phyloP scores from a whole-genome alignment of 2,113 vertebrate species.

The Micromys minutus region DNA sequence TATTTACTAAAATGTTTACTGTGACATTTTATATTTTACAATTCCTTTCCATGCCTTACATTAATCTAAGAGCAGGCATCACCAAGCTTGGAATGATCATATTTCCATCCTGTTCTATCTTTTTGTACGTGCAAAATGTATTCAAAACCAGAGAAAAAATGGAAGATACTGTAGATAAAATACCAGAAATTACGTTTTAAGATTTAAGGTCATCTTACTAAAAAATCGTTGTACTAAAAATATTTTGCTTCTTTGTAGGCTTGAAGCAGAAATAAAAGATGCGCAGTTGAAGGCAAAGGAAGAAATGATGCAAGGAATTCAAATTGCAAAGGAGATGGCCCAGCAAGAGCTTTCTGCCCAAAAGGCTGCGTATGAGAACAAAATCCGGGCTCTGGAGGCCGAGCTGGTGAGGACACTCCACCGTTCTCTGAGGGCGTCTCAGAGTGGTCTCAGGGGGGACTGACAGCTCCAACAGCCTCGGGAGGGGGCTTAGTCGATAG shows the following conservation, averaged over 20 bases:
- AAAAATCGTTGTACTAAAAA: not conserved
- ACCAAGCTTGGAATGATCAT: not conserved
- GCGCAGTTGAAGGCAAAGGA: constrained; percentile 94
- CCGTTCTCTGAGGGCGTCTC: too few species aligned
- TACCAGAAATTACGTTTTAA: constrained; percentile 2
- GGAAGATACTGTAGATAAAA: not conserved
- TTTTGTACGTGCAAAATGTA: not conserved
- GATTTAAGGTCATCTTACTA: not conserved
- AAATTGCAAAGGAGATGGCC: constrained; percentile 95
- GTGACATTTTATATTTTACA: not conserved
- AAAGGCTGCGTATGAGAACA: constrained; percentile 90
- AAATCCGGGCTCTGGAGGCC: constrained; percentile 89
- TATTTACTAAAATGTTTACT: not conserved
- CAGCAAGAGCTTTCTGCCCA: constrained; percentile 92
- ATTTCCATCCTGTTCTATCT: not conserved
- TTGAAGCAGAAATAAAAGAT: constrained; percentile 95
- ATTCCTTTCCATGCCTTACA: not conserved
- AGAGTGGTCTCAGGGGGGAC: too few species aligned
- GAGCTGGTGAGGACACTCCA: constrained; percentile 92
- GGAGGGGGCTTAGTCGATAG: too few species aligned
- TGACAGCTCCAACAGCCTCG: too few species aligned
- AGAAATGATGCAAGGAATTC: constrained; percentile 97
- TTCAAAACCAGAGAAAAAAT: not conserved
- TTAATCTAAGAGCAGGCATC: not conserved
- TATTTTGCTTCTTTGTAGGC: constrained; percentile 82